Conservation (phyloP, 1,140 invertebrate species). For the Vanessa tameamea region DNA sequence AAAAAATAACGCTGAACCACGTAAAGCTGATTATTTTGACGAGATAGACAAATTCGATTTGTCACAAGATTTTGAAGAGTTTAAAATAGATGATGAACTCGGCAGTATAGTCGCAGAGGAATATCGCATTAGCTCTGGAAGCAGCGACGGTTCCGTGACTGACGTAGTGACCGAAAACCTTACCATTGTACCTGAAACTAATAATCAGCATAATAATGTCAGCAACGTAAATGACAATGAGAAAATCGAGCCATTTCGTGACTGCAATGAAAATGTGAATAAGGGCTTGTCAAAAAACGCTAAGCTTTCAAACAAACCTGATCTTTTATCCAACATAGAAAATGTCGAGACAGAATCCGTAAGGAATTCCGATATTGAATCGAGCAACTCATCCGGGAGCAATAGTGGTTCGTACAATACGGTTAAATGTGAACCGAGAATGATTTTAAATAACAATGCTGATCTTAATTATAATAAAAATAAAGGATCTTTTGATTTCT, state of each 20-base stretch:
- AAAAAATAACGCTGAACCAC: conserved; percentile 58
- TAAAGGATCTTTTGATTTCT: conserved; percentile 84
- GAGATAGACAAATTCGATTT: conserved; percentile 84
- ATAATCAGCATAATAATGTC: conserved; percentile 50
- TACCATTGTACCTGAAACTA: conserved; percentile 62
- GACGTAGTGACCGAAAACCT: conserved; percentile 79
- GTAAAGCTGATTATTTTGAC: conserved; percentile 73
- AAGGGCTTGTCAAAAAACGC: conserved; percentile 61
- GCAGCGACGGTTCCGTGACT: conserved; percentile 82
- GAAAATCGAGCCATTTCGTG: conserved; percentile 62
- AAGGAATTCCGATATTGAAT: conserved; percentile 79
- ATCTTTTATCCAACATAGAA: conserved; percentile 80
- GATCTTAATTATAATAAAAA: conserved; percentile 54
- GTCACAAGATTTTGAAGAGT: conserved; percentile 89
- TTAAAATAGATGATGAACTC: conserved; percentile 88
- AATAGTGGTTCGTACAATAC: conserved; percentile 80
- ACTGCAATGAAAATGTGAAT: conserved; percentile 53
- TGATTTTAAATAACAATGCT: conserved; percentile 54
- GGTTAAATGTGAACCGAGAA: conserved; percentile 76
- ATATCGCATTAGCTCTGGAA: conserved; percentile 80
- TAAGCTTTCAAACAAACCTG: conserved; percentile 79
- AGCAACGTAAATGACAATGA: conserved; percentile 48
- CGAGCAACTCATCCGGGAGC: conserved; percentile 79
- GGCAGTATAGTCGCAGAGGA: conserved; percentile 81
- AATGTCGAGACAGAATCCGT: conserved; percentile 81